Evolutionary conservation across 2,797 vertebrate genomes (phyloP).

Genomic region (Zenarchopterus dispar): DNA sequence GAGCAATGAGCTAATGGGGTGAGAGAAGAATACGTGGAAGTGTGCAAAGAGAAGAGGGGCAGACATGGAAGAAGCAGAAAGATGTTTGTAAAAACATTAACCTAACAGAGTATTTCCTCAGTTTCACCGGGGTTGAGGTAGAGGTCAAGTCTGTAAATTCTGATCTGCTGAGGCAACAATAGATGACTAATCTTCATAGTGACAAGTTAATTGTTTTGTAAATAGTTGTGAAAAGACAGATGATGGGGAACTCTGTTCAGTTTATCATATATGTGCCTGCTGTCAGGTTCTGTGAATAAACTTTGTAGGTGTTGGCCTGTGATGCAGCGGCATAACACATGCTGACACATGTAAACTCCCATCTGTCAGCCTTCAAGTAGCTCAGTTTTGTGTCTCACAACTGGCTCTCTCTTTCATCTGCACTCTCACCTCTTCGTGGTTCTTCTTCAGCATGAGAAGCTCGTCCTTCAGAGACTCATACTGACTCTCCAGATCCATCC

Average conservation of each 20-base stretch:
- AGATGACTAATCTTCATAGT: slow-evolving; percentile 14
- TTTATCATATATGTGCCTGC: background rate
- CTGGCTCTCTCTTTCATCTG: background rate
- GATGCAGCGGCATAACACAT: too few species aligned
- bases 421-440: slow-evolving; percentile 82
- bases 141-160: slow-evolving; percentile 16
- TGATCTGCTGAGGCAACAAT: slow-evolving; percentile 6
- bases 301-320: too few species aligned
- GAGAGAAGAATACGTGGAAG: slow-evolving; percentile 66
- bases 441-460: slow-evolving; percentile 80
- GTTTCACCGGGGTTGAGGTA: slow-evolving; percentile 19
- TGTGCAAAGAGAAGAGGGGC: slow-evolving; percentile 19
- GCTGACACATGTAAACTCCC: too few species aligned
- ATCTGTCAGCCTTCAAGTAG: background rate
- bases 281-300: too few species aligned
- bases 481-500: slow-evolving; percentile 83
- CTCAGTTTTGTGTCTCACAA: background rate
- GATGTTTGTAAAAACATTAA: slow-evolving; percentile 22
- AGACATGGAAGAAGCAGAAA: slow-evolving; percentile 18
- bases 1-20: slow-evolving; percentile 50
- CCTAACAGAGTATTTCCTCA: slow-evolving; percentile 33
- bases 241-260: slow-evolving; percentile 7
- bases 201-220: slow-evolving; percentile 6
- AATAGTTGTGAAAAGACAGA: slow-evolving; percentile 32
- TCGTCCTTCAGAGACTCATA: slow-evolving; percentile 85